Evolutionary conservation across 2,113 vertebrate genomes (phyloP).

Genomic region (Capreolus pygargus): DNA sequence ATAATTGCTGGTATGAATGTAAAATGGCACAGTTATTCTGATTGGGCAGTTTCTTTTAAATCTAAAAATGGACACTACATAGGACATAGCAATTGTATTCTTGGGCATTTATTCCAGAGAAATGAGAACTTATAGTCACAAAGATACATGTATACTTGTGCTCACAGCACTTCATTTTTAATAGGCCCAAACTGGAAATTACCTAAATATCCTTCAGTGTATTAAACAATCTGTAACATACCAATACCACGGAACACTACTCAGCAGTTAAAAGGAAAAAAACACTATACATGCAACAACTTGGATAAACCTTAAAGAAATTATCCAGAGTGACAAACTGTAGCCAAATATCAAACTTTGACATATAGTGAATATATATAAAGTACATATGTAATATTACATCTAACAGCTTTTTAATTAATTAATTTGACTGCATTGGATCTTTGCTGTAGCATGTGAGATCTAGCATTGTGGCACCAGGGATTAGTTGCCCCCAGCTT

Average conservation of each 20-base stretch:
- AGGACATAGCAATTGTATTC: background rate
- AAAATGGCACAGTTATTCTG: background rate
- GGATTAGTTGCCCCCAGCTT: background rate
- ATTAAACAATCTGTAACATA: background rate
- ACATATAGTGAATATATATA: background rate
- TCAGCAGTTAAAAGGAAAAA: background rate
- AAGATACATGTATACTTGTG: background rate
- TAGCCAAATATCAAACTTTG: background rate
- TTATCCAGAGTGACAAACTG: background rate
- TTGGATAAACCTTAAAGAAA: background rate
- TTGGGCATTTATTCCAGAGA: background rate
- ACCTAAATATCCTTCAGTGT: background rate
- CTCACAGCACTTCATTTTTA: background rate
- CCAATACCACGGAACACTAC: background rate
- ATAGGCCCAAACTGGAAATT: background rate
- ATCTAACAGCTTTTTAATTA: background rate
- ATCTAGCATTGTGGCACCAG: background rate
- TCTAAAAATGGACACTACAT: background rate
- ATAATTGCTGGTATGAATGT: background rate
- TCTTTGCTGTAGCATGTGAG: background rate
- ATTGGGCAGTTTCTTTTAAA: background rate
- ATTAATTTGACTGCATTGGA: background rate
- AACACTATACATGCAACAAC: background rate
- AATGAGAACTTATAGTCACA: background rate
- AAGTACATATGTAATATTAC: background rate